Base-by-base conservation (phyloP, 2,797 vertebrate species). In the Sylvia borin region DNA sequence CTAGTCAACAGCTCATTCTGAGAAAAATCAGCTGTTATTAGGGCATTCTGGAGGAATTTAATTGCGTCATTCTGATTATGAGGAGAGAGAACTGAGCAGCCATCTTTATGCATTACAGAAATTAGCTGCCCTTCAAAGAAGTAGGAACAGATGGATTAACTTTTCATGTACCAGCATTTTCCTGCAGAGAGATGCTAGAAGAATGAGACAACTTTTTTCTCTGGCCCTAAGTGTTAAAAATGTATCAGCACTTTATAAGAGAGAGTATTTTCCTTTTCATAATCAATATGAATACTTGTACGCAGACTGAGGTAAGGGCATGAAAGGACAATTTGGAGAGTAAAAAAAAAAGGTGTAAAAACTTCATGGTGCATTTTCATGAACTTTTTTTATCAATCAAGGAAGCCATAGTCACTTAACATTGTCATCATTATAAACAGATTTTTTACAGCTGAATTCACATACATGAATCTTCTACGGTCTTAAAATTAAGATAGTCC, bases 51-150 rank as follows among this genome's bases (percentile, higher is more conserved):
- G 51, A 83, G 9, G 18, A 80, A 88, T 77, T 76, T 73, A 83
- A 47, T 92, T 79, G 43, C 8, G 40, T 92, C 48, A 61, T 57
- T 82, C 32, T 65, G 38, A 68, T 82, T 57, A 53, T 57, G 65
- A 65, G 16, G 32, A 75, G 29, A 58, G 24, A 85, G 10, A 85
- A 85, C 18, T 53, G 15, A 88, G 65, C 20, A 79, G 20, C 4
- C 16, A 16, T 61, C 20, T 76, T 88, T 66, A 38, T 10, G 45
- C 5, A 42, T 62, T 70, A 62, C 11, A 42, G 47, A 90, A 92
- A 79, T 73, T 42, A 79, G 38, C 50, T 48, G 18, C 12, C 65
- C 32, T 92, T 93, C 54, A 83, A 88, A 82, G 64, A 82, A 73
- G 14, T 12, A 61, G 20, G 32, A 85, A 61, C 42, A 85, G 64